These are phyloP conservation scores for Caretta caretta DNA, from an alignment of 2,113 vertebrate species.

Conservation along the genomic window DNA sequence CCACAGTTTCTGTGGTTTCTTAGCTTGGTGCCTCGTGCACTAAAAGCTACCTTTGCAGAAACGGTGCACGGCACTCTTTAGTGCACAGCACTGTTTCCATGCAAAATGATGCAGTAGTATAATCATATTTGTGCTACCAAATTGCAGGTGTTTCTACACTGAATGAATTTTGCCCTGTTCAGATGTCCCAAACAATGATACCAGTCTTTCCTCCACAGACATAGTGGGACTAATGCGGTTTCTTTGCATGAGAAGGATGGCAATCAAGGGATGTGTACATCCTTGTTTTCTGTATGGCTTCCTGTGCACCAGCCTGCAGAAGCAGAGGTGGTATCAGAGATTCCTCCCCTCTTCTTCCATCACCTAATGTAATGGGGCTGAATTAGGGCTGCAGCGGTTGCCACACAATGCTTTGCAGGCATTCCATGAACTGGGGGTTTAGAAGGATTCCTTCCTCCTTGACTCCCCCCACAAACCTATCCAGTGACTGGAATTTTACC, in stretches of 20 bases:
- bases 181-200: not conserved
- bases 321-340: not conserved
- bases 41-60: not conserved
- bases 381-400: constrained; percentile 17
- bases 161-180: not conserved
- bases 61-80: not conserved
- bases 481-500: not conserved
- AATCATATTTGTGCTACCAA: not conserved
- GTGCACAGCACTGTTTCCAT: not conserved
- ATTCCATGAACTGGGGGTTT: not conserved
- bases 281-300: not conserved
- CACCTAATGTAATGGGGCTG: not conserved
- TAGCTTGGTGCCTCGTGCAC: not conserved
- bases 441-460: not conserved
- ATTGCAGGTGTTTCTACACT: constrained; percentile 10
- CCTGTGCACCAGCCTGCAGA: not conserved
- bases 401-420: constrained; percentile 3
- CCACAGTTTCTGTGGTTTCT: constrained; percentile 13
- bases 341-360: not conserved
- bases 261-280: rapidly evolving
- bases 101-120: not conserved
- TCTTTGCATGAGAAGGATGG: not conserved
- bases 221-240: not conserved
- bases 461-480: not conserved
- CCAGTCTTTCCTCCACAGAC: not conserved